Conservation (phyloP, 1,140 invertebrate genomes). For the Drosophila lini region DNA sequence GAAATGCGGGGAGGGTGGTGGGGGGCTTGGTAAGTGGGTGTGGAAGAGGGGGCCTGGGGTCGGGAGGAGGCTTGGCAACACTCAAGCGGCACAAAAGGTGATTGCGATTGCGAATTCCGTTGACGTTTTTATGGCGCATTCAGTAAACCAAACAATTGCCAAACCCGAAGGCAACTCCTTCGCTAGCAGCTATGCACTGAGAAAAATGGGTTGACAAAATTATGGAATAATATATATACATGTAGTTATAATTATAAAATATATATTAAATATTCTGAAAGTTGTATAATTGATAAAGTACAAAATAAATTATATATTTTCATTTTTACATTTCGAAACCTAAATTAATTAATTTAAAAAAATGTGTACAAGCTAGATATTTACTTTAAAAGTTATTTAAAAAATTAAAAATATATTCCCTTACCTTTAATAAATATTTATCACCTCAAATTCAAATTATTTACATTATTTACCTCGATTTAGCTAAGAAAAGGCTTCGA, state of each 20-base stretch:
- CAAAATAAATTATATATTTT: background rate
- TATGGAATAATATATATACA: background rate
- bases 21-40: too few relatives aligned
- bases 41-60: background rate
- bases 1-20: constrained; percentile 4
- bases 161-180: constrained; percentile 67
- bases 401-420: background rate
- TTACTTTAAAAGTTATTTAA: background rate
- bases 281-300: too few relatives aligned
- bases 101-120: constrained; percentile 82
- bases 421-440: too few relatives aligned
- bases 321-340: too few relatives aligned
- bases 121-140: constrained; percentile 82
- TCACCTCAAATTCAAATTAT: background rate
- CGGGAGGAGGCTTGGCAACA: constrained; percentile 43
- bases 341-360: background rate
- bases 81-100: constrained; percentile 77
- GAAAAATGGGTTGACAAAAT: background rate
- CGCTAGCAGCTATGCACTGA: constrained; percentile 6
- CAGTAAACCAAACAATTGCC: constrained; percentile 71
- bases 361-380: background rate
- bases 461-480: too few relatives aligned
- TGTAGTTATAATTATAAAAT: background rate
- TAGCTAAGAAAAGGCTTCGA: background rate
- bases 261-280: background rate